Base-by-base conservation (phyloP, 2,888 invertebrate genomes). In the Lithophane semibrunnea region DNA sequence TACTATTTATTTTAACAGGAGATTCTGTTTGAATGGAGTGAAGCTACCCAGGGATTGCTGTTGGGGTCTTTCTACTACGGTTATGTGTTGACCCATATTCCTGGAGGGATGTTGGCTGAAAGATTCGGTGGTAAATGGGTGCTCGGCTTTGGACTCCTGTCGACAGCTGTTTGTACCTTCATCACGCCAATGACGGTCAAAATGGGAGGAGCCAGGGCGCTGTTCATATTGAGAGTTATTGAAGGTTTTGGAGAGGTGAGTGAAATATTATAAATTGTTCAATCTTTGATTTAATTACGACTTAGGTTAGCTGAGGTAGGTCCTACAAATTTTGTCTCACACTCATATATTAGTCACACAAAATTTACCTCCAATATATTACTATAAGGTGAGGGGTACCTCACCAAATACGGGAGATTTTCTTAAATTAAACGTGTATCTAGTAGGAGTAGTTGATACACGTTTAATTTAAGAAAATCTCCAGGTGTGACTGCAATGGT, bases 11-110 rank as follows among this genome's bases (percentile, higher is more conserved):
- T 68, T 86, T 52, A 42, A 63, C 75, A 84, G 83, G 67, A 12
- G 0, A 63, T 24, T 9, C 71, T 93, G 21, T 98, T 97, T 88
- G 97, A 97, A 68, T 98, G 98, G 98, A 97, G 97, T 69, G 97
- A 98, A 92, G 94, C 97, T 37, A 97, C 97, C 1, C 98, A 98
- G 95, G 98, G 98, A 0, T 90, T 98, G n/a, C 97, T 98, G 18
- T 95, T 99, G 1, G 98, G 98, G 24, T 97, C 98, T 0, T 99
- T 99, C 93, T 99, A 98, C 94, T 98, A 98, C 95, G 98, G 99
- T 0, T 99, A 99, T 92, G 97, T 98, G 2, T 77, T 98, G 0
- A 98, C 98, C 0, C 99, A 99, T 89, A 93, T 99, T 18, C 99
- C 99, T 0, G 99, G 98, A 47, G 99, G 98, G 52, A 97, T 98